These are phyloP conservation scores for Cyprinella venusta DNA, from an alignment of 2,797 vertebrate genomes.

Conservation along the genomic window DNA sequence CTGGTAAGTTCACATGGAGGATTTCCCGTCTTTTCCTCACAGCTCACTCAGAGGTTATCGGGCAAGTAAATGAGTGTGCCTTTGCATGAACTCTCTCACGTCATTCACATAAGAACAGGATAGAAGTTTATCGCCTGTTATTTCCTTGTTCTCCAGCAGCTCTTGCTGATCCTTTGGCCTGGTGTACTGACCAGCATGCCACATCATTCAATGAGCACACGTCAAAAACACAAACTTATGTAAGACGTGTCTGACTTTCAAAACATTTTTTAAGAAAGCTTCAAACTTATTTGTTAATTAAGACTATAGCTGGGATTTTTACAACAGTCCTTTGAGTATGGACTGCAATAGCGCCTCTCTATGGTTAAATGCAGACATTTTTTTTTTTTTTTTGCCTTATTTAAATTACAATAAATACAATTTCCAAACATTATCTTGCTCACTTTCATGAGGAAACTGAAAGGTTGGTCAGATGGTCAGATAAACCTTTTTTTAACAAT, in stretches of 20 bases:
- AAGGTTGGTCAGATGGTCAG: not conserved
- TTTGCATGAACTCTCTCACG: constrained; percentile 30
- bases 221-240: not conserved
- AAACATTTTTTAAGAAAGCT: too few species aligned
- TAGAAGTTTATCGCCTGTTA: constrained; percentile 44
- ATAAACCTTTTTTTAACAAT: not conserved
- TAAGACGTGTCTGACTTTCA: not conserved
- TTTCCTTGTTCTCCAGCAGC: constrained; percentile 42
- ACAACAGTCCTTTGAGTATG: not conserved
- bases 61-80: not conserved
- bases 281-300: not conserved
- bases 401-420: not conserved
- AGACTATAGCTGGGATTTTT: not conserved
- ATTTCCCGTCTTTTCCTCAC: constrained; percentile 19
- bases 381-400: not conserved
- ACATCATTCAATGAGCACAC: not conserved
- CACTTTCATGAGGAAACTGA: not conserved
- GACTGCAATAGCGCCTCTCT: constrained; percentile 12
- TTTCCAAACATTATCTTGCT: constrained; percentile 11
- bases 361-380: not conserved
- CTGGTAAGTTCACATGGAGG: constrained; percentile 24
- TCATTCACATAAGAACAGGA: constrained; percentile 40
- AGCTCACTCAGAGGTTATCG: constrained; percentile 36
- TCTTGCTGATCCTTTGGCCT: constrained; percentile 18
- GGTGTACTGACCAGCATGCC: constrained; percentile 23